phyloP scores from a whole-genome alignment of 1,140 invertebrate species.

The Planococcus citri region DNA sequence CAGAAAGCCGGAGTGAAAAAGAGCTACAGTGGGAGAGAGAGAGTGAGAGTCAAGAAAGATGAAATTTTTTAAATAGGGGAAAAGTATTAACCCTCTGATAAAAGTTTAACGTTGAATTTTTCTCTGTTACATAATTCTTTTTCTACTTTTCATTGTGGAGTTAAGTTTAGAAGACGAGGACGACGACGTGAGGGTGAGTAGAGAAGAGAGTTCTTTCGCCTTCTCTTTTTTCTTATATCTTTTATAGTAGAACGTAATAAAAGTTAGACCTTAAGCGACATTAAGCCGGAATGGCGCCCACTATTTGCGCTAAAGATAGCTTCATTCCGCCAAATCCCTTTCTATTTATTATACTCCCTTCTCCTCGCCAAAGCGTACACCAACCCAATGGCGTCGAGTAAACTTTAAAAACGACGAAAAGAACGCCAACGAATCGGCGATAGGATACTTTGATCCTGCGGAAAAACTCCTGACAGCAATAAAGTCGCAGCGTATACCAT shows the following conservation, averaged over 20 bases:
- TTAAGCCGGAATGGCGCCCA: slow-evolving; percentile 17
- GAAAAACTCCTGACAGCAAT: background rate
- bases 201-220: background rate
- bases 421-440: slow-evolving; percentile 10
- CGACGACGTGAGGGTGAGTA: too few relatives aligned
- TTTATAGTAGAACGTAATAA: slow-evolving; percentile 18
- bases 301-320: slow-evolving; percentile 19
- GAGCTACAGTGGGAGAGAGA: too few relatives aligned
- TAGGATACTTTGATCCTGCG: slow-evolving; percentile 11
- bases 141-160: background rate
- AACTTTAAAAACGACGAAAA: background rate
- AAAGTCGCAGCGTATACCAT: background rate
- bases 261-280: slow-evolving; percentile 20
- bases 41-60: background rate
- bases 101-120: background rate
- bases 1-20: too few relatives aligned
- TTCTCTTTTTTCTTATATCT: slow-evolving; percentile 5
- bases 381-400: slow-evolving; percentile 12
- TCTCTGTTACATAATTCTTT: slow-evolving; percentile 2
- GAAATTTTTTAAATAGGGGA: background rate
- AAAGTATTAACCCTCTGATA: slow-evolving; percentile 13
- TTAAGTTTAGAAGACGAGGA: background rate
- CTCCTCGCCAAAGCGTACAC: background rate
- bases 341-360: slow-evolving; percentile 12
- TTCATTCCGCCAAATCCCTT: slow-evolving; percentile 16